phyloP scores from a whole-genome alignment of 2,888 invertebrate genomes.

The Drosophila yooni region DNA sequence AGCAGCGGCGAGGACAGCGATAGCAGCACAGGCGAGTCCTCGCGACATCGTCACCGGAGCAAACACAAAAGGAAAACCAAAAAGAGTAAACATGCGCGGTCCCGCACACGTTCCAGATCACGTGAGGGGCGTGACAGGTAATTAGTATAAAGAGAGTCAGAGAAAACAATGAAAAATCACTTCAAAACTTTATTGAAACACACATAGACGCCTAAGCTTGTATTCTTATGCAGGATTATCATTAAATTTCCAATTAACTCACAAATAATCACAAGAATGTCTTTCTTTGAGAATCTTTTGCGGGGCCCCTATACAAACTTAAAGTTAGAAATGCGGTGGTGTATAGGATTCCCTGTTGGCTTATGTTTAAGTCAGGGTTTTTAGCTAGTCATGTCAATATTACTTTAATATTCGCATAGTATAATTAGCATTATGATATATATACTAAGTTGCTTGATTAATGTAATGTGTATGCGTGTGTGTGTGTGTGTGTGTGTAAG shows the following conservation, averaged over 20 bases:
- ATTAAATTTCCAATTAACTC: conserved; percentile 75
- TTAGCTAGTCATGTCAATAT: conserved; percentile 38
- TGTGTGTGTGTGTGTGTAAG: conserved; percentile 12
- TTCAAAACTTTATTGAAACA: conserved; percentile 73
- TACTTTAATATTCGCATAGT: conserved; percentile 46
- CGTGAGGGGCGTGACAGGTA: conserved; percentile 53
- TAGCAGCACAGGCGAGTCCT: conserved; percentile 33
- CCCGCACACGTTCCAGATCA: conserved; percentile 78
- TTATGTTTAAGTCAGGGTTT: conserved; percentile 33
- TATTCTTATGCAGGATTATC: conserved; percentile 68
- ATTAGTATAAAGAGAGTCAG: neutral
- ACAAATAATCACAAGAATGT: conserved; percentile 77
- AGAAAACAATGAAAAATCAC: conserved; percentile 35
- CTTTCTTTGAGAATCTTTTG: conserved; percentile 61
- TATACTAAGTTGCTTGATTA: conserved; percentile 47
- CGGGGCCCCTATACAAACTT: conserved; percentile 56
- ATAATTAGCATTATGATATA: conserved; percentile 46
- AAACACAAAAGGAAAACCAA: conserved; percentile 84
- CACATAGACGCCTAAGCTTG: conserved; percentile 57
- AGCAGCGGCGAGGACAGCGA: conserved; percentile 21
- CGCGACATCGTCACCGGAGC: conserved; percentile 59
- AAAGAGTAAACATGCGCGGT: conserved; percentile 83
- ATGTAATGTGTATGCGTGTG: conserved; percentile 2
- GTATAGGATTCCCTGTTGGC: conserved; percentile 37
- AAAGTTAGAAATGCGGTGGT: conserved; percentile 49